Conservation (phyloP, 2,113 vertebrate species). For the Theropithecus gelada region DNA sequence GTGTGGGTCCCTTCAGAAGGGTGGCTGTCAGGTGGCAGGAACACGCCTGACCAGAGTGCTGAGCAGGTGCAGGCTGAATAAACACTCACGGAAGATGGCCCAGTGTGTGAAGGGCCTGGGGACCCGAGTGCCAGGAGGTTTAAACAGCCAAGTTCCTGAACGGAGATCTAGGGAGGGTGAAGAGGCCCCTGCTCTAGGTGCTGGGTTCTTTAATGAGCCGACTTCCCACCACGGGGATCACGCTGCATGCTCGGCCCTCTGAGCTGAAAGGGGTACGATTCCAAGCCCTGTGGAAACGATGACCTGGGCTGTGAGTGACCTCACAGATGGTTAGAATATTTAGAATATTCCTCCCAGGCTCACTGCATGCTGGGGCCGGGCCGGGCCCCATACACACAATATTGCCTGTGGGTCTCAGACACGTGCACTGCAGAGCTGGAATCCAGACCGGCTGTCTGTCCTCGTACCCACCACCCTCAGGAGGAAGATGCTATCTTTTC, state of each 20-base stretch:
- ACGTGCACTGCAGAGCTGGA: no score
- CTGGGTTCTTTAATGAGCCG: fast-evolving
- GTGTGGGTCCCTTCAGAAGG: not conserved
- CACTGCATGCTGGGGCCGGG: not conserved
- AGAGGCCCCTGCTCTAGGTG: not conserved
- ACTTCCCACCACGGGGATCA: fast-evolving
- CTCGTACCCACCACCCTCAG: not conserved
- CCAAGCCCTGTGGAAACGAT: no score
- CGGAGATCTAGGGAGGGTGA: not conserved
- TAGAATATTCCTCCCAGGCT: no score
- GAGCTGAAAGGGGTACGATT: not conserved
- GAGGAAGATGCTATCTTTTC: not conserved
- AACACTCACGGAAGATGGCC: no score
- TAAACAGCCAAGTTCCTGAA: not conserved
- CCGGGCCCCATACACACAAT: not conserved
- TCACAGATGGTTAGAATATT: not conserved
- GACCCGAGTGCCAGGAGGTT: not conserved
- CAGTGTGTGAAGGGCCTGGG: not conserved
- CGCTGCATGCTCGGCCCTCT: not conserved
- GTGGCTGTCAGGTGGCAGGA: not conserved
- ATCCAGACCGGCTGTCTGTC: no score
- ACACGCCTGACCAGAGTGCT: not conserved
- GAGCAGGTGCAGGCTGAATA: not conserved
- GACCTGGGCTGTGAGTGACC: not conserved
- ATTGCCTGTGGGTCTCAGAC: not conserved